A percentile compares a stretch with the other conserved stretches of the same genome.
phyloP scores from a whole-genome alignment of 2,888 invertebrate species.

The Epistrophe eligans region DNA sequence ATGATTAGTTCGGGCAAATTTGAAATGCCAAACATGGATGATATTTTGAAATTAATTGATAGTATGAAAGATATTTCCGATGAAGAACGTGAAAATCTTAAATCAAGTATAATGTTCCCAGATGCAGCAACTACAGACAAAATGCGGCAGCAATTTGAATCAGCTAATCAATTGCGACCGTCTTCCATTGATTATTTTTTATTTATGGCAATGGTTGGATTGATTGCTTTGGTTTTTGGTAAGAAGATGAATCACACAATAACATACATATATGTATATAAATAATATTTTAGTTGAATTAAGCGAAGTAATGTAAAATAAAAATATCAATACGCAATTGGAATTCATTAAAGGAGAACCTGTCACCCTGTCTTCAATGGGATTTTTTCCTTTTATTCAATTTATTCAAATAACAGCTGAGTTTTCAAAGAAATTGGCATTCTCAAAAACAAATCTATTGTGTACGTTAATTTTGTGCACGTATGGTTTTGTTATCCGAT shows the following conservation, averaged over 20 bases:
- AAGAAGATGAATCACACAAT: slow-evolving; percentile 77
- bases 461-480: too few species aligned
- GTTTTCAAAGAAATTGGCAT: neutral
- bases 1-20: slow-evolving; percentile 79
- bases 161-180: slow-evolving; percentile 59
- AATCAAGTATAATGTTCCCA: slow-evolving; percentile 84
- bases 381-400: neutral
- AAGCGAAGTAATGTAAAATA: neutral
- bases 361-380: neutral
- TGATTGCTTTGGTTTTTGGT: slow-evolving; percentile 82
- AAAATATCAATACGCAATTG: neutral
- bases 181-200: slow-evolving; percentile 80
- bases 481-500: neutral
- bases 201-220: slow-evolving; percentile 83
- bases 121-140: slow-evolving; percentile 82
- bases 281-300: neutral
- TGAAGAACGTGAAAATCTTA: slow-evolving; percentile 86
- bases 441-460: neutral
- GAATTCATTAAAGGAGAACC: neutral
- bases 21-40: slow-evolving; percentile 85
- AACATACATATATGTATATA: neutral
- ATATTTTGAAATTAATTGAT: slow-evolving; percentile 86
- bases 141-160: slow-evolving; percentile 65
- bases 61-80: slow-evolving; percentile 86
- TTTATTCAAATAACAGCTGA: neutral